Conservation (phyloP, 2,888 invertebrate genomes). For the Aspidapion aeneum region DNA sequence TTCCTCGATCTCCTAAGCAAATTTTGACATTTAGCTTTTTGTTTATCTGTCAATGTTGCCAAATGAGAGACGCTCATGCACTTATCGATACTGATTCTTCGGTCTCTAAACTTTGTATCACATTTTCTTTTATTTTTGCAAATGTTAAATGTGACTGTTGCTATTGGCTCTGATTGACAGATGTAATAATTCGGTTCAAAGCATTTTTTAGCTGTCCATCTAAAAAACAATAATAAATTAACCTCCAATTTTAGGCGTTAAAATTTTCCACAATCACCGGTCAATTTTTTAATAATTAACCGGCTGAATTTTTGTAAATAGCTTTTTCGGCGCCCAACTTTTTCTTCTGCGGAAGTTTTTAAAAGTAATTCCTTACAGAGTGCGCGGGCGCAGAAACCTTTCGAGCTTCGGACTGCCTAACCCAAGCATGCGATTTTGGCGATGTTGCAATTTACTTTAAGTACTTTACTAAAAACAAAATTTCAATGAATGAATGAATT, state of each 20-base stretch:
- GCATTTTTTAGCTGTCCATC: constrained; percentile 64
- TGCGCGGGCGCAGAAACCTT: too few species aligned
- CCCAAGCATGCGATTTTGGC: too few species aligned
- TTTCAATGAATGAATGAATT: too few species aligned
- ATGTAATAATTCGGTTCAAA: constrained; percentile 59
- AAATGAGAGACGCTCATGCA: constrained; percentile 26
- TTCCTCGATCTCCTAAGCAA: constrained; percentile 21
- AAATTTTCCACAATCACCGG: not conserved
- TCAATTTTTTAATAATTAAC: too few species aligned
- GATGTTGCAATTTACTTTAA: too few species aligned
- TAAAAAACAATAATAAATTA: constrained; percentile 37
- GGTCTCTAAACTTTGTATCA: constrained; percentile 24
- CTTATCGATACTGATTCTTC: constrained; percentile 29
- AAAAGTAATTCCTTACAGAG: too few species aligned
- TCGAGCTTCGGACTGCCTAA: too few species aligned
- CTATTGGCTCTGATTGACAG: constrained; percentile 51
- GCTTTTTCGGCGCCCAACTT: too few species aligned
- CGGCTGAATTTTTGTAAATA: too few species aligned
- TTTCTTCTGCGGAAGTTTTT: too few species aligned
- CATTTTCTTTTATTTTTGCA: too few species aligned
- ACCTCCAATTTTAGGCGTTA: not conserved
- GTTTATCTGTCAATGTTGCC: constrained; percentile 2
- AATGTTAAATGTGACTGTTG: constrained; percentile 27
- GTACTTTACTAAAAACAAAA: too few species aligned
- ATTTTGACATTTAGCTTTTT: constrained; percentile 30